Evolutionary conservation across 2,113 vertebrate genomes (phyloP), one percentile per base, ranked within the genome.

Genomic region (Colius striatus): DNA sequence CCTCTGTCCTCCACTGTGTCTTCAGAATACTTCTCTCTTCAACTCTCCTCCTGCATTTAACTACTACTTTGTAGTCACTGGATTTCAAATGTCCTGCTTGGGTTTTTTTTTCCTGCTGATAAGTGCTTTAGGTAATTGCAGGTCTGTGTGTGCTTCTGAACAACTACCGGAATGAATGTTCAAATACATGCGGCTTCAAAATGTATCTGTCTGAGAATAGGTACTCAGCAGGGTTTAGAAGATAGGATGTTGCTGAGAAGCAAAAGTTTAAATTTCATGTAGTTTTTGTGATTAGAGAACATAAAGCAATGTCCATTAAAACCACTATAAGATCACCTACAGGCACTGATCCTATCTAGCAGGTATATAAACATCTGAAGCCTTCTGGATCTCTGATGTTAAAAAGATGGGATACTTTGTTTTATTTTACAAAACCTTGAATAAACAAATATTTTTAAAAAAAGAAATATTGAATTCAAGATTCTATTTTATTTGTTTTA

Each of bases 61-160:
- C 27, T 18, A 43, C 25, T 45, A 0, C 26, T 60, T 90, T 45
- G 32, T 84, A 71, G 38, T 47, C 16, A 11, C 12, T 89, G 47
- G 14, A 27, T 92, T 78, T 84, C 48, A 63, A 6, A 16, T 62
- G 23, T 75, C 48, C 32, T 55, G 22, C 32, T 75, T 74, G 34
- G 53, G n/a, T 4, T 55, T 74, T 74, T 57, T 61, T 55, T 15
- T 5, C 9, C 29, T 5, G 7, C 14, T 48, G 21, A 13, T n/a
- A 8, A 57, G 45, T n/a, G 6, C 34, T 25, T 66, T 70, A 19
- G 41, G 15, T 86, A 54, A 25, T 89, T 82, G 34, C 62, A 72
- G 50, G 20, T 75, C 58, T 17, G 9, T 0, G 0, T 19, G 10
- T 47, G 38, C 61, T 77, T 92, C 50, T 2, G 1, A 51, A 88